Conservation (phyloP, 2,888 invertebrate species). For the Leptura quadrifasciata region DNA sequence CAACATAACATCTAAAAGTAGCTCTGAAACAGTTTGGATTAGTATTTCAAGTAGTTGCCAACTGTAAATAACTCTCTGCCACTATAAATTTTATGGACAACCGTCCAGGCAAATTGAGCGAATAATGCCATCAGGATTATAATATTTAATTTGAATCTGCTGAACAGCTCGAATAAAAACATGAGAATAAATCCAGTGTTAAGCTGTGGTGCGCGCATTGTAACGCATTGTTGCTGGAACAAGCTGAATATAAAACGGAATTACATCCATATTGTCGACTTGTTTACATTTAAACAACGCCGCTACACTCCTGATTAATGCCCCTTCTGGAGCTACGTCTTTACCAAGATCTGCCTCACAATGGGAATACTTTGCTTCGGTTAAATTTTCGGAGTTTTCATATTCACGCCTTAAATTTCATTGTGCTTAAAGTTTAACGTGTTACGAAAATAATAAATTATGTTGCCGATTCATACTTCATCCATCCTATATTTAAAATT, state of each 20-base stretch:
- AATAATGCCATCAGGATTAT: slow-evolving; percentile 23
- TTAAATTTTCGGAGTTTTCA: slow-evolving; percentile 14
- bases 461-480: not conserved
- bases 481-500: not conserved
- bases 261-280: slow-evolving; percentile 56
- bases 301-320: slow-evolving; percentile 56
- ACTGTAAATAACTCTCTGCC: not conserved
- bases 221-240: slow-evolving; percentile 37
- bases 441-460: slow-evolving; percentile 20
- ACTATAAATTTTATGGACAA: slow-evolving; percentile 12
- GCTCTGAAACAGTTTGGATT: not conserved
- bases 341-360: slow-evolving; percentile 20
- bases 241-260: slow-evolving; percentile 55
- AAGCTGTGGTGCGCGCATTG: slow-evolving; percentile 21
- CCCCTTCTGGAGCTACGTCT: slow-evolving; percentile 45
- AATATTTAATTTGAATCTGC: slow-evolving; percentile 29
- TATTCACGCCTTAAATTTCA: slow-evolving; percentile 14
- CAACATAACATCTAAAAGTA: slow-evolving; percentile 1
- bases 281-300: slow-evolving; percentile 57
- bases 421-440: slow-evolving; percentile 15
- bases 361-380: slow-evolving; percentile 10
- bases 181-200: slow-evolving; percentile 28
- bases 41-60: slow-evolving; percentile 4
- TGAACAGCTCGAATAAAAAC: slow-evolving; percentile 27
- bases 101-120: slow-evolving; percentile 20